phyloP scores from a whole-genome alignment of 2,888 invertebrate genomes.

The Caradrina clavipalpis region DNA sequence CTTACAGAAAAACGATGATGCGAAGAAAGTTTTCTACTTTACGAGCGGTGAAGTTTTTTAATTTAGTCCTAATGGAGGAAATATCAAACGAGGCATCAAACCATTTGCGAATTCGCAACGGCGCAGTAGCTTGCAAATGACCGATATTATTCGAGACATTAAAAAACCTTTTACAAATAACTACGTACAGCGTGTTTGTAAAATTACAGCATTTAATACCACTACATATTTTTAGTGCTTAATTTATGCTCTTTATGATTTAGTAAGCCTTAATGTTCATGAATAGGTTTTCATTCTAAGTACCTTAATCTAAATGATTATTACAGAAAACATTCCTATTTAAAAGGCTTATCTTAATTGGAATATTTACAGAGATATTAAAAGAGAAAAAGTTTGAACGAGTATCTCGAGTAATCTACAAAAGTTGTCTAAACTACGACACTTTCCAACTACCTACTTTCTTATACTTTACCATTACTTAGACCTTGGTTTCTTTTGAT shows the following conservation, averaged over 20 bases:
- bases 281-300: not conserved
- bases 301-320: not conserved
- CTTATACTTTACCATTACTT: slow-evolving; percentile 25
- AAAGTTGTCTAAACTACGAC: slow-evolving; percentile 57
- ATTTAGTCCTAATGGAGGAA: slow-evolving; percentile 63
- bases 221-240: not conserved
- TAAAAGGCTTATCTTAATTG: slow-evolving; percentile 39
- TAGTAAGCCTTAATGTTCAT: not conserved
- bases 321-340: slow-evolving; percentile 9
- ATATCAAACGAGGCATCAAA: slow-evolving; percentile 65
- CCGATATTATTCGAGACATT: slow-evolving; percentile 53
- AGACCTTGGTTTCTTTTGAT: slow-evolving; percentile 32
- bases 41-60: slow-evolving; percentile 63
- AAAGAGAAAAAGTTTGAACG: slow-evolving; percentile 45
- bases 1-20: slow-evolving; percentile 53
- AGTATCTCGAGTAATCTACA: slow-evolving; percentile 32
- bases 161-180: slow-evolving; percentile 42
- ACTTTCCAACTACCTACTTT: slow-evolving; percentile 50
- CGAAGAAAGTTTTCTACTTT: slow-evolving; percentile 57
- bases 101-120: slow-evolving; percentile 55
- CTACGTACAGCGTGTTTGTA: slow-evolving; percentile 19
- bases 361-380: slow-evolving; percentile 44
- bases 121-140: slow-evolving; percentile 52
- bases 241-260: not conserved
- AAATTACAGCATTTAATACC: slow-evolving; percentile 1